These are phyloP conservation scores for Bombus turneri DNA, from an alignment of 1,140 invertebrate species.

Conservation along the genomic window DNA sequence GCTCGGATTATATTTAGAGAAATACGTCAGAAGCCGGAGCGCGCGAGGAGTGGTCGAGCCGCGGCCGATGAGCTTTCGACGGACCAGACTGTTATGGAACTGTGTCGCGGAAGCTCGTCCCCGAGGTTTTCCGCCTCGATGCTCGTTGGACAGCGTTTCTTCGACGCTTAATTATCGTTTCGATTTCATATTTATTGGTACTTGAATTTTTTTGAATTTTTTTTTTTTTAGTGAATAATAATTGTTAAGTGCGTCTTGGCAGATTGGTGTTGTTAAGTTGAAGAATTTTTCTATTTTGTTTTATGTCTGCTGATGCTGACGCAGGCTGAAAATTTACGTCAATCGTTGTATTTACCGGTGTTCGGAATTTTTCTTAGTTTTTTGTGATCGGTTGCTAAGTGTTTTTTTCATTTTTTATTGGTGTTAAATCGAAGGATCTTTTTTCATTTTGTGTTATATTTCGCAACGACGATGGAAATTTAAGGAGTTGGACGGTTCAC, in stretches of 20 bases:
- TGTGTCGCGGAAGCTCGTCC: conserved; percentile 27
- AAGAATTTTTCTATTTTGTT: not conserved
- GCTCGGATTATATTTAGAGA: conserved; percentile 69
- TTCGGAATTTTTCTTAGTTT: not conserved
- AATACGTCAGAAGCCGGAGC: conserved; percentile 56
- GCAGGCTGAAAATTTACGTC: not conserved
- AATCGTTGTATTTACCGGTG: not conserved
- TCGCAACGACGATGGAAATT: not conserved
- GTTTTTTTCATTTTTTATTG: not conserved
- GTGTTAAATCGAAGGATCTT: no score
- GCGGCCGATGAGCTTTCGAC: conserved; percentile 50
- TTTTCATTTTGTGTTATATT: no score
- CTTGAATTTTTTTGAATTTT: not conserved
- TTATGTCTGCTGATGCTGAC: not conserved
- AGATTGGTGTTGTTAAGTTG: not conserved
- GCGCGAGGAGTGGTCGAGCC: conserved; percentile 26
- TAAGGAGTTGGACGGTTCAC: not conserved
- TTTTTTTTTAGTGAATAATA: not conserved
- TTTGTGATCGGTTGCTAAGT: not conserved
- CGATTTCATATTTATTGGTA: not conserved
- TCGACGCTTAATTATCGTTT: not conserved
- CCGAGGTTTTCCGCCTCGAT: conserved; percentile 7
- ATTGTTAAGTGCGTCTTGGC: not conserved
- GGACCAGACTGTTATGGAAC: conserved; percentile 55
- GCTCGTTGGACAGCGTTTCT: not conserved